These are phyloP conservation scores for Emys orbicularis DNA, from an alignment of 2,797 vertebrate species.

Conservation along the genomic window DNA sequence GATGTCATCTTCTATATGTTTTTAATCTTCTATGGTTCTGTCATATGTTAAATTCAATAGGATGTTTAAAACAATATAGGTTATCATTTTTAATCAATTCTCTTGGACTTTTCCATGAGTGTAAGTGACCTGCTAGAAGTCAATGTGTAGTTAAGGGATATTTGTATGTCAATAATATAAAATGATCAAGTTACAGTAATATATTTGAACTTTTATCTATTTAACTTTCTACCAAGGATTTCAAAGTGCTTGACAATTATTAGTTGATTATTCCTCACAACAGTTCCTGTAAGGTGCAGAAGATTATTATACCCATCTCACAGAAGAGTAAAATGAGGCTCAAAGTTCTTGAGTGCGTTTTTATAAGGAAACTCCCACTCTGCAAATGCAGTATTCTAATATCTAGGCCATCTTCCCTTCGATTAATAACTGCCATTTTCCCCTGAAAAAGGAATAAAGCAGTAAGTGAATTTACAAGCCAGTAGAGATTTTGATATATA, in stretches of 20 bases:
- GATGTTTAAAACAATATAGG: not conserved
- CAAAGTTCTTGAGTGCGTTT: not conserved
- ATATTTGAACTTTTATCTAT: not conserved
- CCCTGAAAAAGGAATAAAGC: not conserved
- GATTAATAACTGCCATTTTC: not conserved
- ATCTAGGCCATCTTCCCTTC: not conserved
- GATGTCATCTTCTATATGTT: not conserved
- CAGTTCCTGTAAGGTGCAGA: not conserved
- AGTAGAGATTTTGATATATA: not conserved
- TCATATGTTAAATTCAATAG: not conserved
- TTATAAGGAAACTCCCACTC: not conserved
- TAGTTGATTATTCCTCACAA: not conserved
- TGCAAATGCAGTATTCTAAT: not conserved
- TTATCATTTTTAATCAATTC: not conserved
- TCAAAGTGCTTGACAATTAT: not conserved
- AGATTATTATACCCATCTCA: not conserved
- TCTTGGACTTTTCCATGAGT: not conserved
- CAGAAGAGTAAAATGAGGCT: not conserved
- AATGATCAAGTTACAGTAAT: not conserved
- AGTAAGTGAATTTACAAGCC: not conserved
- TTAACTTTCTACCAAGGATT: not conserved
- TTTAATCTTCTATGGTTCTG: not conserved
- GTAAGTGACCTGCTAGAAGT: not conserved
- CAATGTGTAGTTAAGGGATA: not conserved
- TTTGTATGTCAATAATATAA: not conserved